phyloP scores from a whole-genome alignment of 2,888 invertebrate species.

The Dioctria rufipes region DNA sequence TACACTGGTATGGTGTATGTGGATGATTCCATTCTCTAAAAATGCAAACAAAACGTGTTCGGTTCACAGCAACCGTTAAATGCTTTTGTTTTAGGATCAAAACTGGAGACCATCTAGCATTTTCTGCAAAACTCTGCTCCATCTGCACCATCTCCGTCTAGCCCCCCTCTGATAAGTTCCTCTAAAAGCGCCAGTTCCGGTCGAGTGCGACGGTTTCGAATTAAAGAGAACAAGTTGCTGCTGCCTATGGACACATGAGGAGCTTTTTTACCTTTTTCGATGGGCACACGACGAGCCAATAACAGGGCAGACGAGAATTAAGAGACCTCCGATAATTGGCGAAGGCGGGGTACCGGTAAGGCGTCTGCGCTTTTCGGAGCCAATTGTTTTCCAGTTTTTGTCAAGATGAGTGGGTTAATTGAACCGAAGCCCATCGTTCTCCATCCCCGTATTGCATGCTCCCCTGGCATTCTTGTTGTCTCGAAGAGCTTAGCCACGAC shows the following conservation, averaged over 20 bases:
- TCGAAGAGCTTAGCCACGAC: constrained; percentile 7
- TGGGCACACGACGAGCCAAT: constrained; percentile 46
- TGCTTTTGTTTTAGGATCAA: too few relatives aligned
- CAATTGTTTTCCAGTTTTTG: constrained; percentile 52
- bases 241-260: constrained; percentile 47
- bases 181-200: constrained; percentile 23
- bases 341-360: constrained; percentile 42
- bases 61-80: too few relatives aligned
- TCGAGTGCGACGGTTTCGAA: constrained; percentile 6
- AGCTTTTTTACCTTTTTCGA: constrained; percentile 48
- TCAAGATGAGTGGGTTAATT: constrained; percentile 22
- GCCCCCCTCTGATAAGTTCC: background rate
- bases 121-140: too few relatives aligned
- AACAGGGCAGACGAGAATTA: constrained; percentile 29
- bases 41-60: too few relatives aligned
- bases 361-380: constrained; percentile 50
- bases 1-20: too few relatives aligned
- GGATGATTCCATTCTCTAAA: too few relatives aligned
- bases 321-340: constrained; percentile 36
- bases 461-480: background rate
- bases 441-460: background rate
- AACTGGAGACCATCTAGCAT: too few relatives aligned
- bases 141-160: background rate
- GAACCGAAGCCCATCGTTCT: background rate
- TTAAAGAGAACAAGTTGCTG: constrained; percentile 34